phyloP scores from a whole-genome alignment of 2,888 invertebrate species.

The Apamea crenata region DNA sequence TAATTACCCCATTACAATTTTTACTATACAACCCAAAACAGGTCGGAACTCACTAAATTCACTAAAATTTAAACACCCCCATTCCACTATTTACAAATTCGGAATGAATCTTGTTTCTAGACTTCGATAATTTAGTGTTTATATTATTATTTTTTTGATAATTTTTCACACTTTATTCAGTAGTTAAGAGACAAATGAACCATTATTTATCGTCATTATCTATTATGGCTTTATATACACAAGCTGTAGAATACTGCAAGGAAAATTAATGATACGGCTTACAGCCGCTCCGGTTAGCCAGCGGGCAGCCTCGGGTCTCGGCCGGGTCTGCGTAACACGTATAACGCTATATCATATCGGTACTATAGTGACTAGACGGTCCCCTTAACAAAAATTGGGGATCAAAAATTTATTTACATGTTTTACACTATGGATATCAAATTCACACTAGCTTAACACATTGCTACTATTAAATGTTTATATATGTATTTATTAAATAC shows the following conservation, averaged over 20 bases:
- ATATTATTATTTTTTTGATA: constrained; percentile 32
- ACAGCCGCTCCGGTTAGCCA: constrained; percentile 69
- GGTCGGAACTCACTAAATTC: constrained; percentile 76
- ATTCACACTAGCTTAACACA: constrained; percentile 84
- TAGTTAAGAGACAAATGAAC: constrained; percentile 57
- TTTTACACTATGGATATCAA: constrained; percentile 82
- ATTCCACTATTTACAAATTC: constrained; percentile 77
- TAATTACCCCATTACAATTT: constrained; percentile 79
- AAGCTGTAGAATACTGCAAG: constrained; percentile 82
- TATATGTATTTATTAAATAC: constrained; percentile 73
- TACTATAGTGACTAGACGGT: constrained; percentile 87
- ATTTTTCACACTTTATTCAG: constrained; percentile 53
- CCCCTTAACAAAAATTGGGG: constrained; percentile 77
- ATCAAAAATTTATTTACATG: constrained; percentile 81
- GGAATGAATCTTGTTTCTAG: constrained; percentile 69
- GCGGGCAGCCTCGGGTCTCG: constrained; percentile 52
- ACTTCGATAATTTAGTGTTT: constrained; percentile 53
- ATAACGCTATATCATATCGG: constrained; percentile 73
- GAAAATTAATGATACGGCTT: constrained; percentile 72
- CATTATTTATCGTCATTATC: constrained; percentile 53
- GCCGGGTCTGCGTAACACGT: constrained; percentile 59
- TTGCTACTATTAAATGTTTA: constrained; percentile 72
- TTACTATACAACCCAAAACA: constrained; percentile 77
- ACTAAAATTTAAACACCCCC: constrained; percentile 77
- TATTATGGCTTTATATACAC: constrained; percentile 78